phyloP scores from a whole-genome alignment of 2,888 invertebrate genomes.

The Drosophila anomelani region DNA sequence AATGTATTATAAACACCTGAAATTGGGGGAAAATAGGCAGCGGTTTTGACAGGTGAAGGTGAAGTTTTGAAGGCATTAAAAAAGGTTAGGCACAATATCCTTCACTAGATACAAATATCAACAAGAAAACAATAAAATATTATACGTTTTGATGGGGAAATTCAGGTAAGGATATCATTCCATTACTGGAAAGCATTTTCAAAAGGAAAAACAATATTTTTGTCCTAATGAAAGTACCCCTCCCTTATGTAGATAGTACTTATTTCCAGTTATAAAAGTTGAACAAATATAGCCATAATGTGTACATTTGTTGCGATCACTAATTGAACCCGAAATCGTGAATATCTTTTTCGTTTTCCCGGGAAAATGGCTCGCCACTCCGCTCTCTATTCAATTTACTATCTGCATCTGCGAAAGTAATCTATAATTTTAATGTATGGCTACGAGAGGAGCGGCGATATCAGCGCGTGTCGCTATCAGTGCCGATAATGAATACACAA shows the following conservation, averaged over 20 bases:
- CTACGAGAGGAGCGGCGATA: conserved; percentile 58
- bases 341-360: conserved; percentile 14
- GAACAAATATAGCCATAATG: conserved; percentile 9
- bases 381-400: conserved; percentile 20
- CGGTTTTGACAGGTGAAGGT: conserved; percentile 11
- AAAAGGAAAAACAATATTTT: background rate
- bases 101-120: conserved; percentile 1
- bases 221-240: background rate
- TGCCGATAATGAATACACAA: conserved; percentile 69
- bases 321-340: conserved; percentile 29
- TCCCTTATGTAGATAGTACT: conserved; percentile 1
- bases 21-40: conserved; percentile 1
- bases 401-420: conserved; percentile 58
- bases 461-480: conserved; percentile 54
- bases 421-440: conserved; percentile 67
- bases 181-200: background rate
- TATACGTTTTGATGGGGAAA: background rate
- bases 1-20: conserved; percentile 7
- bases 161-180: background rate
- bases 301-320: conserved; percentile 18
- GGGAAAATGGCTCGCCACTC: conserved; percentile 5
- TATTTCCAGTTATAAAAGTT: conserved; percentile 9
- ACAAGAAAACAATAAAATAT: background rate
- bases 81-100: background rate
- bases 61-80: background rate